phyloP scores from a whole-genome alignment of 2,797 vertebrate species.

The Triplophysa bombifrons region DNA sequence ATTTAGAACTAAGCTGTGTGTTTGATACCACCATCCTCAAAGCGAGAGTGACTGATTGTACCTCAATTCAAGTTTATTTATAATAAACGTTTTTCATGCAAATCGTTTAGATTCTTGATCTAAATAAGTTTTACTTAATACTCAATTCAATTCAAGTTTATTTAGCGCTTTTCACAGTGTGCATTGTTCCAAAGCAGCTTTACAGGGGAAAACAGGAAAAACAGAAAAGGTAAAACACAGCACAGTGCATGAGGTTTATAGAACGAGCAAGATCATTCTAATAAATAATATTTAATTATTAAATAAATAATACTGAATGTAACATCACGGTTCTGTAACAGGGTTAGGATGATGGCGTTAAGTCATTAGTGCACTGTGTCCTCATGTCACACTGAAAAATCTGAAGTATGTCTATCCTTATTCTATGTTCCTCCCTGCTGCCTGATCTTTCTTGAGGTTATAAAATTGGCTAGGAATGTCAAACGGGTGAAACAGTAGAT shows the following conservation, averaged over 20 bases:
- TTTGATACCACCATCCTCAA: neutral
- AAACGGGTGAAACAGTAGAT: constrained; percentile 38
- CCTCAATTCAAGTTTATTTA: too few relatives aligned
- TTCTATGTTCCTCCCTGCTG: constrained; percentile 8
- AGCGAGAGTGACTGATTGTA: neutral
- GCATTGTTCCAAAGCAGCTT: too few relatives aligned
- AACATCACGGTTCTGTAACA: neutral
- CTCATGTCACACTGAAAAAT: constrained; percentile 22
- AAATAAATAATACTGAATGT: neutral
- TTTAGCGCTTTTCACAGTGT: too few relatives aligned
- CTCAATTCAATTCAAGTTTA: too few relatives aligned
- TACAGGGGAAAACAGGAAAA: too few relatives aligned
- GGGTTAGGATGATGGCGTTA: neutral
- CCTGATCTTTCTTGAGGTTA: constrained; percentile 27
- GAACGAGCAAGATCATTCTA: too few relatives aligned
- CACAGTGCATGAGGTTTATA: too few relatives aligned
- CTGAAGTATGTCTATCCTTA: constrained; percentile 8
- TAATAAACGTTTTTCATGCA: too few relatives aligned
- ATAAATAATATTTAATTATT: too few relatives aligned
- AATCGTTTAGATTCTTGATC: too few relatives aligned
- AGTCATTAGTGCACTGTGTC: neutral
- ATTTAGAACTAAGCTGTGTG: neutral
- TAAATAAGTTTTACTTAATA: neutral
- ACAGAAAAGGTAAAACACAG: too few relatives aligned
- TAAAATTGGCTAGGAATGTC: constrained; percentile 15